phyloP scores from a whole-genome alignment of 2,888 invertebrate species.

The Timema cristinae region DNA sequence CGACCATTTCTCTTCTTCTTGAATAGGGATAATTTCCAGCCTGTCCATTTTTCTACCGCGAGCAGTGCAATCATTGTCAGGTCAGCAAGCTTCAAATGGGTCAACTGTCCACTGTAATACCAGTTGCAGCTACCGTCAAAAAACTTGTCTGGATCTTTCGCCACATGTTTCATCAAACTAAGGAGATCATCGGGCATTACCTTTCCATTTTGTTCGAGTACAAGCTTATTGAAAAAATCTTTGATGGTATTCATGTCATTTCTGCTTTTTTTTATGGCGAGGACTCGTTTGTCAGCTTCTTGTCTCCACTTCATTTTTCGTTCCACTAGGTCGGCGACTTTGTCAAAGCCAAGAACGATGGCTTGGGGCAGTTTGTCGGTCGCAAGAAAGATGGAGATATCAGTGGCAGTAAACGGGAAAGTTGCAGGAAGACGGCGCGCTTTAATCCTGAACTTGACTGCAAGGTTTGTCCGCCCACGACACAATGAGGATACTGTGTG shows the following conservation, averaged over 20 bases:
- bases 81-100: neutral
- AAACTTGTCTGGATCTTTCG: neutral
- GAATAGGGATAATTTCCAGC: neutral
- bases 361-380: neutral
- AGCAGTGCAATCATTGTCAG: neutral
- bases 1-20: neutral
- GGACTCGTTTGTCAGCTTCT: neutral
- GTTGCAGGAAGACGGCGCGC: too few relatives aligned
- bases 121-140: constrained; percentile 11
- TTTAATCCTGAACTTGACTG: too few relatives aligned
- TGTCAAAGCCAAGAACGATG: neutral
- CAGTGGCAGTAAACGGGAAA: neutral
- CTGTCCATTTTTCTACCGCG: neutral
- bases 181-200: neutral
- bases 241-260: neutral
- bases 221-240: neutral
- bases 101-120: constrained; percentile 13
- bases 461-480: neutral
- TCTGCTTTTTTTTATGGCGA: neutral
- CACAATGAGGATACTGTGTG: neutral
- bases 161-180: neutral
- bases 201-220: neutral
- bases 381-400: neutral
- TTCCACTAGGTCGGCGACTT: neutral
- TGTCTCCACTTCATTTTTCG: neutral